A percentile compares a stretch with the other conserved stretches of the same genome.
Conservation (phyloP, 2,113 vertebrate genomes). For the Patagioenas fasciata region DNA sequence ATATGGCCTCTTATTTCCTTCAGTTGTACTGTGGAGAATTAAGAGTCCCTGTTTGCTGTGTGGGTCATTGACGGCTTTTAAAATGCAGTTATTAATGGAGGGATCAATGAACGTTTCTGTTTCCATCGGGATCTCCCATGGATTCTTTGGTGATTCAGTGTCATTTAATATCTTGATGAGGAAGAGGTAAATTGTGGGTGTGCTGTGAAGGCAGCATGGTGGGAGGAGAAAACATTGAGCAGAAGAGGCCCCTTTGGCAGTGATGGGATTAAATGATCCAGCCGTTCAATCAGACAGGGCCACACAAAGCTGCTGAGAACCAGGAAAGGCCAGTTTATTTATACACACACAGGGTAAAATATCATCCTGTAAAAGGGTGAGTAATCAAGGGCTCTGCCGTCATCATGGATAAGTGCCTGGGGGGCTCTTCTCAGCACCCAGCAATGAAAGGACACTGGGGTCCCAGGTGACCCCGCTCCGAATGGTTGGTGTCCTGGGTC, state of each 20-base stretch:
- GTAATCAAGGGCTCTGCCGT: background rate
- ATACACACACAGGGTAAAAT: background rate
- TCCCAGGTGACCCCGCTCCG: background rate
- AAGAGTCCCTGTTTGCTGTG: background rate
- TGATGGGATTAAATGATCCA: background rate
- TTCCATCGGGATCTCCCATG: background rate
- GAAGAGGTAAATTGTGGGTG: background rate
- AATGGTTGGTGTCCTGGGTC: rapidly evolving
- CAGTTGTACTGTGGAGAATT: background rate
- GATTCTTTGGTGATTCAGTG: background rate
- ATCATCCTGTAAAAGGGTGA: background rate
- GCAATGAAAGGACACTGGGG: rapidly evolving
- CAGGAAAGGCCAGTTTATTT: background rate
- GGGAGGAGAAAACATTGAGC: background rate
- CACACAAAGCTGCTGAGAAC: background rate
- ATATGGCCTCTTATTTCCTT: background rate
- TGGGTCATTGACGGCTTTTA: background rate
- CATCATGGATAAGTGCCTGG: background rate
- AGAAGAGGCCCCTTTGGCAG: background rate
- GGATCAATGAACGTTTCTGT: background rate
- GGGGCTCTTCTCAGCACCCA: background rate
- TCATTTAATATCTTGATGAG: background rate
- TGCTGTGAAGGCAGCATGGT: background rate
- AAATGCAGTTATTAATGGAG: background rate
- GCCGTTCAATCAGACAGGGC: background rate